phyloP scores from a whole-genome alignment of 1,140 invertebrate species.

The Telenomus remus region DNA sequence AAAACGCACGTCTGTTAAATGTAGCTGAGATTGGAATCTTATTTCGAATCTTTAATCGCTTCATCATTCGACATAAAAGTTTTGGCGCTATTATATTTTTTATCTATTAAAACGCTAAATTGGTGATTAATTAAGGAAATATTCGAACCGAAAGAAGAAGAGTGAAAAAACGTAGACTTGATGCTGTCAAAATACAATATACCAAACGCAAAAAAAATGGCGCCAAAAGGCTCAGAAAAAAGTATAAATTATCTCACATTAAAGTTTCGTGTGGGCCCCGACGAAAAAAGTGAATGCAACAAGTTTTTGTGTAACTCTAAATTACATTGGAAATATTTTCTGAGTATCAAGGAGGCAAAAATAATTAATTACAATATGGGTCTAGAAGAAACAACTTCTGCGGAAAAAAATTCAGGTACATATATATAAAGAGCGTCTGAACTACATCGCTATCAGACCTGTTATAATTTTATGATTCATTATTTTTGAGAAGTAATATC shows the following conservation, averaged over 20 bases:
- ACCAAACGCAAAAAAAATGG: neutral
- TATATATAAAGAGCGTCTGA: slow-evolving; percentile 5
- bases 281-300: slow-evolving; percentile 5
- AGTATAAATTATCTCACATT: slow-evolving; percentile 1
- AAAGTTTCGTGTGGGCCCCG: neutral
- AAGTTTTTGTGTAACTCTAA: neutral
- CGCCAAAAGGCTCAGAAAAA: slow-evolving; percentile 2
- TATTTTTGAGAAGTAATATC: too few relatives aligned
- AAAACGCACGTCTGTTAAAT: neutral
- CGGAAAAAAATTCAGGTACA: slow-evolving; percentile 13
- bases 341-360: slow-evolving; percentile 8
- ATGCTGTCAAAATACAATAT: neutral
- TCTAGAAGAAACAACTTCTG: too few relatives aligned
- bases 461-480: slow-evolving; percentile 32
- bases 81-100: too few relatives aligned
- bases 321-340: slow-evolving; percentile 10
- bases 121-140: too few relatives aligned
- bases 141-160: too few relatives aligned
- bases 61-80: too few relatives aligned
- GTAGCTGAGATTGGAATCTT: too few relatives aligned
- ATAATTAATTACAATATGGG: slow-evolving; percentile 10
- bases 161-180: neutral
- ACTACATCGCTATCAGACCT: slow-evolving; percentile 22
- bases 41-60: too few relatives aligned
- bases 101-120: too few relatives aligned